Percentiles rank a stretch among this genome's conserved stretches.
phyloP scores from a whole-genome alignment of 2,113 vertebrate genomes.

The Paramormyrops kingsleyae region DNA sequence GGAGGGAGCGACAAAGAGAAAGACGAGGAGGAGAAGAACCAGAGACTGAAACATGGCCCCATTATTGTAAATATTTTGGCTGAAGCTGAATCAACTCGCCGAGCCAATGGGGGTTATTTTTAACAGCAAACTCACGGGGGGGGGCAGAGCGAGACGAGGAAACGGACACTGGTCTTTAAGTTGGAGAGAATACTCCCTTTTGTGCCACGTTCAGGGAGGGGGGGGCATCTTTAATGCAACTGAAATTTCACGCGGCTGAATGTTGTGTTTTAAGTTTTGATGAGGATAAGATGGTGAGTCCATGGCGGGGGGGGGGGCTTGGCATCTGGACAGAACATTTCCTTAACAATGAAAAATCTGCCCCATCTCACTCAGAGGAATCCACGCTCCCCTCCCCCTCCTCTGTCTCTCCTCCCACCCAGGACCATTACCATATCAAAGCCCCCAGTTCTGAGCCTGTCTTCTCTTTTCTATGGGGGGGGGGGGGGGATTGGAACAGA shows the following conservation, averaged over 20 bases:
- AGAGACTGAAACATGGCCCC: neutral
- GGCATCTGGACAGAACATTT: slow-evolving; percentile 65
- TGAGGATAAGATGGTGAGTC: slow-evolving; percentile 23
- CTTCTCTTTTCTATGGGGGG: slow-evolving; percentile 69
- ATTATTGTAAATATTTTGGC: slow-evolving; percentile 42
- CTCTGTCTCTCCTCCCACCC: slow-evolving; percentile 38
- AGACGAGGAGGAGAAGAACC: neutral
- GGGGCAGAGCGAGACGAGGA: neutral
- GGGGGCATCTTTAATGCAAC: slow-evolving; percentile 40
- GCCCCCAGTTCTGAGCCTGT: slow-evolving; percentile 69
- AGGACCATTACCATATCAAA: slow-evolving; percentile 72
- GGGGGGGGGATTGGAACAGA: slow-evolving; percentile 52
- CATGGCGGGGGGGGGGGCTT: slow-evolving; percentile 18
- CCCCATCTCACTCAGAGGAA: slow-evolving; percentile 68
- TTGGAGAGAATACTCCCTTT: slow-evolving; percentile 44
- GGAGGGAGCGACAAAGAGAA: neutral
- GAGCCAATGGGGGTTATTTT: slow-evolving; percentile 61
- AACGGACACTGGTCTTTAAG: slow-evolving; percentile 31
- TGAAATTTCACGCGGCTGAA: slow-evolving; percentile 39
- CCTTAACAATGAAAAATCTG: slow-evolving; percentile 75
- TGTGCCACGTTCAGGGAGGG: slow-evolving; percentile 33
- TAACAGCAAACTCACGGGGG: slow-evolving; percentile 37
- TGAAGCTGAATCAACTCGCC: slow-evolving; percentile 49
- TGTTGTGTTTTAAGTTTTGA: slow-evolving; percentile 48
- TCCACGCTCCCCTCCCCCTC: slow-evolving; percentile 62